A percentile compares a stretch with the other conserved stretches of the same genome.
Conservation (phyloP, 2,797 vertebrate genomes). For the Oophaga sylvatica region DNA sequence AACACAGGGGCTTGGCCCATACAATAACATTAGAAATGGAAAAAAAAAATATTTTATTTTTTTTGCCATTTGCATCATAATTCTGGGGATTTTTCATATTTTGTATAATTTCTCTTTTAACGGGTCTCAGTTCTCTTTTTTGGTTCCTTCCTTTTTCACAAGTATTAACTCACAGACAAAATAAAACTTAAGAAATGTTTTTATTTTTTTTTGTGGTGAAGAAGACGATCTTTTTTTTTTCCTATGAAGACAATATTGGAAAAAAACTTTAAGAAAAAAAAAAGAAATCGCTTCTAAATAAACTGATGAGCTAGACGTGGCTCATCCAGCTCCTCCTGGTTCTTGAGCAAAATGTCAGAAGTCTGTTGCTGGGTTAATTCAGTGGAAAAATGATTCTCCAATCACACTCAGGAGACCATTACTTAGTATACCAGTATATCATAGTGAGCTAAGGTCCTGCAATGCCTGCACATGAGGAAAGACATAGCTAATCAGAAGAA, state of each 20-base stretch:
- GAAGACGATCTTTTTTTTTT: too few relatives aligned
- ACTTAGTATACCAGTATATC: too few relatives aligned
- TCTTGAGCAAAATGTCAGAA: background rate
- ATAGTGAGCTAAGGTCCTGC: too few relatives aligned
- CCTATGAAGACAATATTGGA: too few relatives aligned
- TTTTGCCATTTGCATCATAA: background rate
- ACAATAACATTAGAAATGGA: background rate
- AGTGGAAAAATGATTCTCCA: background rate
- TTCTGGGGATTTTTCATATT: constrained; percentile 27
- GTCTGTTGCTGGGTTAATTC: too few relatives aligned
- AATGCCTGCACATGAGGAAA: too few relatives aligned
- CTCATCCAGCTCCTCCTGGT: background rate
- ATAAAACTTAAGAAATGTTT: background rate
- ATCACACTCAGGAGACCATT: background rate
- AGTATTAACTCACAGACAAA: background rate
- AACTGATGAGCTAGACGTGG: background rate
- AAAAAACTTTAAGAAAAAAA: too few relatives aligned
- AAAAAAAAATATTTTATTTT: background rate
- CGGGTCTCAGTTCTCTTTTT: constrained; percentile 21
- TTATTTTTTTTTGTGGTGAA: too few relatives aligned
- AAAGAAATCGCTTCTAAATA: background rate
- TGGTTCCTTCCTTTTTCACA: background rate
- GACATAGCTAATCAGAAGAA: too few relatives aligned
- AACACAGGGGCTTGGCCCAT: background rate
- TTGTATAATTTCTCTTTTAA: constrained; percentile 4